These are phyloP conservation scores for Vannuccia rotundouncinata DNA, from an alignment of 2,888 invertebrate species.

Conservation along the genomic window DNA sequence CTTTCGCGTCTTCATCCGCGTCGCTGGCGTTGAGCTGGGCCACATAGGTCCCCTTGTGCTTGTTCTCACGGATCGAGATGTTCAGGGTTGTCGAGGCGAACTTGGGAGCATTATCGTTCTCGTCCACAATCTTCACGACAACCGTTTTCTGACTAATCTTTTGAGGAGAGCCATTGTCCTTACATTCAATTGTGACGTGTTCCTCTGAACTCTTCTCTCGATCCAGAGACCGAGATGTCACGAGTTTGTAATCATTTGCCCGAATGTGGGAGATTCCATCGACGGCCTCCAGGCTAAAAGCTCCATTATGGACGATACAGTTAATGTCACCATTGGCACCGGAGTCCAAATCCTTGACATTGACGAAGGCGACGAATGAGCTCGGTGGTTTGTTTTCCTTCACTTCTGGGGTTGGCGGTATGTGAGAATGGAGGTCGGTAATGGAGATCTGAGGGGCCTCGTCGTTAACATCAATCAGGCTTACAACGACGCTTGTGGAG, in stretches of 20 bases:
- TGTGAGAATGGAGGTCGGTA: constrained; percentile 4
- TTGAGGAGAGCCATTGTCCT: constrained; percentile 30
- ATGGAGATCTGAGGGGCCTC: constrained; percentile 22
- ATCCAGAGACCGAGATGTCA: constrained; percentile 30
- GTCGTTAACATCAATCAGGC: constrained; percentile 31
- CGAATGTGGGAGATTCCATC: not conserved
- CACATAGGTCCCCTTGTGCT: constrained; percentile 25
- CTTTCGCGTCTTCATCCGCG: not conserved
- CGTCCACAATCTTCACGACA: constrained; percentile 31
- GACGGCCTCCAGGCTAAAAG: not conserved
- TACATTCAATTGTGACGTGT: constrained; percentile 4
- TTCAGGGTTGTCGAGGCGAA: not conserved
- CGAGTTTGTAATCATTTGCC: constrained; percentile 27
- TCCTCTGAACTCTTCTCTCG: constrained; percentile 21
- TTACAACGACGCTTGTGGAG: constrained; percentile 9
- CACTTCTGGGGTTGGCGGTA: constrained; percentile 27
- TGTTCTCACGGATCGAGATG: constrained; percentile 29
- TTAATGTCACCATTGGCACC: constrained; percentile 30
- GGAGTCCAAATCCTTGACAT: constrained; percentile 32
- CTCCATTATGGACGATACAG: constrained; percentile 5
- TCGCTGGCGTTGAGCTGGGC: constrained; percentile 21
- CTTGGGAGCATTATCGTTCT: constrained; percentile 36
- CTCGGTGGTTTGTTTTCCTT: constrained; percentile 22
- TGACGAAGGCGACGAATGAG: constrained; percentile 19
- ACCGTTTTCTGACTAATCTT: not conserved